Evolutionary conservation across 2,113 vertebrate genomes (phyloP), one percentile per base, ranked within the genome.

Genomic region (Oryzias curvinotus): DNA sequence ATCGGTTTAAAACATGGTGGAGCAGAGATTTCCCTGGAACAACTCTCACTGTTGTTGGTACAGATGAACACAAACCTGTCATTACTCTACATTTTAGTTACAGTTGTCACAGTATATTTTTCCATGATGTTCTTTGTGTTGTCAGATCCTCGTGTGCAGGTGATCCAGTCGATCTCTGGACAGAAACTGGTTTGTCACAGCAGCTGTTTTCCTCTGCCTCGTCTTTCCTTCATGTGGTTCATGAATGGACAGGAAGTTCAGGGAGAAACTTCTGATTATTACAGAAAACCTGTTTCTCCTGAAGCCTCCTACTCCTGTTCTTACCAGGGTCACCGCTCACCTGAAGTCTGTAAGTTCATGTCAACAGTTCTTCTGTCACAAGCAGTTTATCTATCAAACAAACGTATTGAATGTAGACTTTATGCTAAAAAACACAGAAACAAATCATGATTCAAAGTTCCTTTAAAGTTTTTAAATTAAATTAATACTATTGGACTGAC

Each of bases 201-300:
- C 14, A n/a, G 26, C 42, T 64, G 61, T 16, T 25, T 15, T 51
- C 43, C 36, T n/a, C n/a, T 14, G 25, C 45, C 10, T 52, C 7
- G 3, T 41, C 14, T 51, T 0, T 57, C 48, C 30, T 71, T 52
- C 44, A 14, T 15, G 21, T 71, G 68, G 68, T 57, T 57, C 47
- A 25, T 52, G 14, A 52, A 71, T 25, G 54, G 14, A 26, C 0
- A 52, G 7, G n/a, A 12, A 64, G 0, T 36, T 17, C 5, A 15
- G 49, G 23, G 4, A 15, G 52, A 19, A 16, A 5, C 14, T 14
- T 4, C 0, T 6, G 6, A 1, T 47, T 2, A 12, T 15, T 10
- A 3, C 3, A 10, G 2, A 5, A 16, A 5, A 0, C 4, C 5
- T 25, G 14, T 28, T 53, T 2, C 18, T 17, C 13, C 26, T 48